Base-by-base conservation (phyloP, 1,140 invertebrate species). In the Ptiloglossa arizonensis region DNA sequence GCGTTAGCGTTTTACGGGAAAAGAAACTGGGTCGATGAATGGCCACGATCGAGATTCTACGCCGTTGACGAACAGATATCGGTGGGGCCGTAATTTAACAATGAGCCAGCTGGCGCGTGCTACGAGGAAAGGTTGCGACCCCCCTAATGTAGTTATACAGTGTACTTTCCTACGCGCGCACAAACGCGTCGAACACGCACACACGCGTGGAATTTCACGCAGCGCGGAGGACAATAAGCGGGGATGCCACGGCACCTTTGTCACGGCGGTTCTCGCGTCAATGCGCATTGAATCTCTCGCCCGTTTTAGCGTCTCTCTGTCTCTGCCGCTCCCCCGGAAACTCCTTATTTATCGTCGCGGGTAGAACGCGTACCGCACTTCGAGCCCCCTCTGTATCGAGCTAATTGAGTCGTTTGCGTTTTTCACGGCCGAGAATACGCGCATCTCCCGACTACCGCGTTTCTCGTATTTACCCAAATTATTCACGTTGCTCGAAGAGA, bases 51-150 rank as follows among this genome's bases (percentile, higher is more conserved):
- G 59, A 56, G 72, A 74, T 85, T 66, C 83, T 80, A 85, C 83
- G 83, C 83, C 82, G 77, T 73, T 85, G 77, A 71, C 67, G 52
- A 80, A 82, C 86, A 90, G 90, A 92, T 91, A 91, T 90, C 87
- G 88, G 85, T 87, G 87, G 87, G 87, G 87, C 87, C 87, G 90
- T 92, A 92, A 92, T 92, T 92, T 92, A 91, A 93, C 92, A 93
- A 93, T 93, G 90, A 92, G 92, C 91, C 92, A 93, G 92, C 92
- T 92, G 92, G 92, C 92, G 91, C 91, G 92, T 93, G 92, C 90
- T 91, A 83, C 71, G 85, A 64, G 85, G 86, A 86, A 89, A 90
- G 89, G 87, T 90, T 89, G 87, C 87, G 87, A 91, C 88, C 91
- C 88, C 91, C 91, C 90, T 91, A 91, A 92, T 92, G 87, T 92